Conservation (phyloP, 1,140 invertebrate genomes). For the Phthorimaea operculella region DNA sequence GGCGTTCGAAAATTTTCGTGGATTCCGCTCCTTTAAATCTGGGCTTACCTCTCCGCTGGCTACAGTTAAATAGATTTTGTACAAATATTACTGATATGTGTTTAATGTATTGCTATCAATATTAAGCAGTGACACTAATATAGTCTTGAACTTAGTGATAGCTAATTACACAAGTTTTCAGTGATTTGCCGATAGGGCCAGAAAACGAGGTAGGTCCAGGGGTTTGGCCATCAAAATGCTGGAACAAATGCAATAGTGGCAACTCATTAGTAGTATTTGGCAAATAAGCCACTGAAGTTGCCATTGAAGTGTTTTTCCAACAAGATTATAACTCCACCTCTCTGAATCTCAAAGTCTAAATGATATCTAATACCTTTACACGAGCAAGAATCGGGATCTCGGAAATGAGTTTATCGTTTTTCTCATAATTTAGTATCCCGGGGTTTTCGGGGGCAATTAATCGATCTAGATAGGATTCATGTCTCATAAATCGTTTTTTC, state of each 20-base stretch:
- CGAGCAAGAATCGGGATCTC: too few relatives aligned
- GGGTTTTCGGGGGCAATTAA: too few relatives aligned
- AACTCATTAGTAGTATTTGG: neutral
- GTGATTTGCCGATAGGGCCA: neutral
- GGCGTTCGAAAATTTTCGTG: neutral
- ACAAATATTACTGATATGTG: neutral
- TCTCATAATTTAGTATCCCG: too few relatives aligned
- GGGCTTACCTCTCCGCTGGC: neutral
- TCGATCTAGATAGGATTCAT: too few relatives aligned
- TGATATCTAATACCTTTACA: too few relatives aligned
- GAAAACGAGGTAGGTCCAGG: neutral
- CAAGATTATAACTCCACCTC: neutral
- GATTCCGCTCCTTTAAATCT: neutral
- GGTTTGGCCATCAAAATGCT: neutral
- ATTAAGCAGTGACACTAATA: neutral
- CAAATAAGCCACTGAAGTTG: neutral
- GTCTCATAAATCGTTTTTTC: too few relatives aligned
- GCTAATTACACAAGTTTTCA: neutral
- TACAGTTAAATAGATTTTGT: neutral
- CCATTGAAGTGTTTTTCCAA: neutral
- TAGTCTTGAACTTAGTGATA: neutral
- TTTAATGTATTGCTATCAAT: neutral
- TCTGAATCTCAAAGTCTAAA: neutral
- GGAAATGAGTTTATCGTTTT: too few relatives aligned
- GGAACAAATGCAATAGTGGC: neutral